Evolutionary conservation across 1,140 invertebrate species (phyloP).

Genomic region (Manduca sexta): DNA sequence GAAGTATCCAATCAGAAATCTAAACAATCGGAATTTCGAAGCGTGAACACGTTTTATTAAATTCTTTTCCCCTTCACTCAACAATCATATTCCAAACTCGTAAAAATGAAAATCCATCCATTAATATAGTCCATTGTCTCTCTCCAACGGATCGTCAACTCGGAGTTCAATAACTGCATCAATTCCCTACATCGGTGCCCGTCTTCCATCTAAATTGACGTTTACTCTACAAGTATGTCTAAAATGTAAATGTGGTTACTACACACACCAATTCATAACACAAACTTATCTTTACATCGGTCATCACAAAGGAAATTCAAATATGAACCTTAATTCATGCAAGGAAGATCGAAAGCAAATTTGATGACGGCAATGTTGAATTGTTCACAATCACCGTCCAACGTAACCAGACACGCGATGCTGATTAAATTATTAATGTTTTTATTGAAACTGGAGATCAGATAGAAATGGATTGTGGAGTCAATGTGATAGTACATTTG

Average conservation of each 20-base stretch:
- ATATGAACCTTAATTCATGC: background rate
- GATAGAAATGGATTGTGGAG: slow-evolving; percentile 36
- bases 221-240: slow-evolving; percentile 66
- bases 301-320: slow-evolving; percentile 10
- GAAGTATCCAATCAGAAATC: no score
- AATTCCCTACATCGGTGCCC: slow-evolving; percentile 58
- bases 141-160: slow-evolving; percentile 46
- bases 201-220: slow-evolving; percentile 69
- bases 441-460: slow-evolving; percentile 56
- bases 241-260: slow-evolving; percentile 68
- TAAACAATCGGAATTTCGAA: no score
- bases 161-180: slow-evolving; percentile 67
- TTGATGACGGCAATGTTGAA: background rate
- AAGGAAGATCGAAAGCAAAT: background rate
- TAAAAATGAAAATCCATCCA: slow-evolving; percentile 12
- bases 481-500: slow-evolving; percentile 49
- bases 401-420: slow-evolving; percentile 51
- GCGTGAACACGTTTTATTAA: no score
- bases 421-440: slow-evolving; percentile 60
- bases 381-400: slow-evolving; percentile 24
- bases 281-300: slow-evolving; percentile 21
- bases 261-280: slow-evolving; percentile 49
- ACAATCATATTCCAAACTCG: no score
- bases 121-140: slow-evolving; percentile 31
- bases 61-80: no score